Evolutionary conservation across 2,888 invertebrate genomes (phyloP).

Genomic region (Cistogaster globosa): DNA sequence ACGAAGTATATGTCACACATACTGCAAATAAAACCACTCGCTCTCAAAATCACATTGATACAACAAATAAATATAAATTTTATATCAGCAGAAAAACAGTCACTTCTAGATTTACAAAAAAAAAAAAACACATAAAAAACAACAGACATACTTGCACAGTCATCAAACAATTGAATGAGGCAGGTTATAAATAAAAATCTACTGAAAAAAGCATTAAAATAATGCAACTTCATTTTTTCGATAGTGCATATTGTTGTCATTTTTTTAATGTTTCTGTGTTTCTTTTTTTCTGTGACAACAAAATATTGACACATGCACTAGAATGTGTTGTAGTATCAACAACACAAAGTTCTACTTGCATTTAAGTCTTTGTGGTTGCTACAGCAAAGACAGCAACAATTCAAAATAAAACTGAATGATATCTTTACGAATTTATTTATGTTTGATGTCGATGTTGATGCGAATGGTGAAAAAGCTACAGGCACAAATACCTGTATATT

Average conservation of each 20-base stretch:
- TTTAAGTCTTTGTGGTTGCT: conserved; percentile 1
- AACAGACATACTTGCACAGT: not conserved
- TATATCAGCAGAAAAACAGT: conserved; percentile 63
- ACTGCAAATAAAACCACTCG: conserved; percentile 22
- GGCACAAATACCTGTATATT: conserved; percentile 20
- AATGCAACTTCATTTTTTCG: conserved; percentile 62
- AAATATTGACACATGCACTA: conserved; percentile 66
- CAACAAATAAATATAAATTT: conserved; percentile 38
- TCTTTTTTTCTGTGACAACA: conserved; percentile 26
- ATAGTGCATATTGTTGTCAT: conserved; percentile 16
- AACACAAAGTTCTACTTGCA: not conserved
- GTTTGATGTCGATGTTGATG: not conserved
- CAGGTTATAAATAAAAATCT: conserved; percentile 37
- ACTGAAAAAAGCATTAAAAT: conserved; percentile 64
- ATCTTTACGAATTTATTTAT: conserved; percentile 42
- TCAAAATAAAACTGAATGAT: conserved; percentile 37
- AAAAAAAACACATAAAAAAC: not conserved
- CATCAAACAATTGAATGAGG: conserved; percentile 43
- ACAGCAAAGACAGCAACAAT: conserved; percentile 29
- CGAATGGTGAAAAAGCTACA: not conserved
- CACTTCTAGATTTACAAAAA: conserved; percentile 19
- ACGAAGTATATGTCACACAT: conserved; percentile 10
- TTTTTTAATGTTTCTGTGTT: not conserved
- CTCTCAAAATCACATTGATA: not conserved
- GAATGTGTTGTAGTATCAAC: conserved; percentile 52